phyloP scores from a whole-genome alignment of 1,140 invertebrate species.

The Diprion similis region DNA sequence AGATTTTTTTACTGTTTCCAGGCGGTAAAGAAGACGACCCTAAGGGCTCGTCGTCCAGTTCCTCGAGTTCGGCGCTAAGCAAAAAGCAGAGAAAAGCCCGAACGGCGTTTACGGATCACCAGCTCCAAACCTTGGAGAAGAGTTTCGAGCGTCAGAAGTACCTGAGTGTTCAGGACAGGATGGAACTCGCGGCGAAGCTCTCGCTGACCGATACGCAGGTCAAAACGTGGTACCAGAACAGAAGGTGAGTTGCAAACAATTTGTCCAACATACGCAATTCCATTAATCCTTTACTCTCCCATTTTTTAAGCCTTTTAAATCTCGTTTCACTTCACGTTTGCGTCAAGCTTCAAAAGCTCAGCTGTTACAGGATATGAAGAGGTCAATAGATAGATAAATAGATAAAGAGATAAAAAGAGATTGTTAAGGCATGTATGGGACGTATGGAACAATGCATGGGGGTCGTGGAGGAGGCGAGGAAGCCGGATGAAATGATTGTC shows the following conservation, averaged over 20 bases:
- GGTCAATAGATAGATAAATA: too few species aligned
- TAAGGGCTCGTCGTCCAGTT: conserved; percentile 58
- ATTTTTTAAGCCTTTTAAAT: too few species aligned
- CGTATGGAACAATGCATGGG: background rate
- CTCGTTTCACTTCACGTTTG: too few species aligned
- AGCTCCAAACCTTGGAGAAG: conserved; percentile 95
- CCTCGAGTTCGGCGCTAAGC: conserved; percentile 65
- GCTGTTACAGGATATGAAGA: too few species aligned
- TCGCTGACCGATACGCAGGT: conserved; percentile 98
- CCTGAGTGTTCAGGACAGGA: conserved; percentile 96
- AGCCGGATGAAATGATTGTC: background rate
- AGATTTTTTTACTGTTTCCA: too few species aligned
- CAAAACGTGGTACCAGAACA: conserved; percentile 99
- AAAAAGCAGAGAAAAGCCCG: conserved; percentile 98
- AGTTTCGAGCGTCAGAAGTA: conserved; percentile 99
- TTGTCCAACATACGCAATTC: too few species aligned
- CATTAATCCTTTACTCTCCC: too few species aligned
- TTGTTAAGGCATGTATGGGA: background rate
- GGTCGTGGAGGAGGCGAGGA: background rate
- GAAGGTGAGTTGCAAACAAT: conserved; percentile 75
- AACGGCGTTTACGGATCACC: conserved; percentile 98
- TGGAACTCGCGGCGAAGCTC: conserved; percentile 96
- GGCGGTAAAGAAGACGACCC: conserved; percentile 58
- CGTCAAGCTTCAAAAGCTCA: too few species aligned
- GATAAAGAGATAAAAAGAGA: background rate